Evolutionary conservation across 2,888 invertebrate genomes (phyloP), one percentile per base, ranked within the genome.

Genomic region (Deilephila porcellus): DNA sequence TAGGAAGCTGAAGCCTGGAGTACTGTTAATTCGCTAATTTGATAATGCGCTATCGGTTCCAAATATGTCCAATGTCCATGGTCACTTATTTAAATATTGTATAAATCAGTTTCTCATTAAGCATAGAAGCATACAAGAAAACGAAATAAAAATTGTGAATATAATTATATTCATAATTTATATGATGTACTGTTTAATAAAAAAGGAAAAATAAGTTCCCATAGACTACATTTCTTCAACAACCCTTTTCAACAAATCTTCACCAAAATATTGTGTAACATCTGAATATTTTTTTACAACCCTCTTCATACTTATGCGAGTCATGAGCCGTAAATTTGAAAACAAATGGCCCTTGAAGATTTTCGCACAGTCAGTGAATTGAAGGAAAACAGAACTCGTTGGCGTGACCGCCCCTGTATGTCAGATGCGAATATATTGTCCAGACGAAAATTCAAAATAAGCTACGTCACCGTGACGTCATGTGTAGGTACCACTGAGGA

Each of bases 291-390:
- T 56, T 53, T 64, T 34, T 59, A 73, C 56, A 19, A 80, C 90
- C 90, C 56, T 88, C 90, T 90, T 90, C 84, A 87, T 88, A 87
- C 86, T 85, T 86, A 81, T 78, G 80, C 84, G 87, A 82, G 90
- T 90, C 90, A 91, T 89, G 91, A 88, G 85, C 88, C 90, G 91
- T 93, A 91, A 92, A 92, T 91, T 87, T 86, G 84, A 81, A 85
- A 90, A 87, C 88, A 93, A 93, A 94, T 93, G 92, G 84, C 89
- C 93, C 93, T 90, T 91, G 92, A 93, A 91, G 89, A 85, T 87
- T 91, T 88, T 90, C 88, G 90, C 89, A 83, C 82, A 89, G 88
- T 91, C 91, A 90, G 89, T 86, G 87, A 88, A 91, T 91, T 91
- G 90, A 91, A 90, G 90, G 90, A 90, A 91, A 92, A 91, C 90